phyloP scores from a whole-genome alignment of 2,888 invertebrate species.

The Tetragnatha montana region DNA sequence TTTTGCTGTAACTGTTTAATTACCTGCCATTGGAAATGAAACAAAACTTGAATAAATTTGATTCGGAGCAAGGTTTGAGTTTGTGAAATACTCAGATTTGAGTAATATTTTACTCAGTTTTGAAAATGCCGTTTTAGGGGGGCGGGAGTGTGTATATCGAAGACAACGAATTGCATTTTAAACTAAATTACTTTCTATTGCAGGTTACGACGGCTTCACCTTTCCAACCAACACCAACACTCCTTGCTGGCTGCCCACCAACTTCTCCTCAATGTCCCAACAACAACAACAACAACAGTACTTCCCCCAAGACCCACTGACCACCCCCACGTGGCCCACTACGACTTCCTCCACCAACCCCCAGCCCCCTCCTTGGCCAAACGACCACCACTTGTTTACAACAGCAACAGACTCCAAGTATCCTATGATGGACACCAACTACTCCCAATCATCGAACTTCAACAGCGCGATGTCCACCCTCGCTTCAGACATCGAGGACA shows the following conservation, averaged over 20 bases:
- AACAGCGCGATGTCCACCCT: constrained; percentile 18
- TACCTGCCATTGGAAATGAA: too few relatives aligned
- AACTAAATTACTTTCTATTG: background rate
- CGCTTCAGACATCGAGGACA: constrained; percentile 49
- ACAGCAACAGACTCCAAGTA: background rate
- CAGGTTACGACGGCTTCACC: constrained; percentile 52
- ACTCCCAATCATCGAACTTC: constrained; percentile 14
- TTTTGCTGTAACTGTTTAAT: too few relatives aligned
- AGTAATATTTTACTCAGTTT: too few relatives aligned
- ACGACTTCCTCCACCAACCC: constrained; percentile 1
- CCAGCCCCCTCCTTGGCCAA: constrained; percentile 10
- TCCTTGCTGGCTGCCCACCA: constrained; percentile 49
- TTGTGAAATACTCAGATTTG: too few relatives aligned
- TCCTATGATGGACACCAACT: background rate
- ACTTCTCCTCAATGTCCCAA: constrained; percentile 25
- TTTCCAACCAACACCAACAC: constrained; percentile 35
- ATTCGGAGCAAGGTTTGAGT: too few relatives aligned
- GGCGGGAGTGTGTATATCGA: too few relatives aligned
- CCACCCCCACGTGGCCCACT: constrained; percentile 14
- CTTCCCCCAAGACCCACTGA: constrained; percentile 34
- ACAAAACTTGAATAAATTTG: too few relatives aligned
- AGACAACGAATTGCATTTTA: background rate
- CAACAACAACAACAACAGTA: constrained; percentile 33
- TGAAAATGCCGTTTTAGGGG: too few relatives aligned
- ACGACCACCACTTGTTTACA: constrained; percentile 42